phyloP scores from a whole-genome alignment of 2,888 invertebrate genomes.

The Dorcus hopei region DNA sequence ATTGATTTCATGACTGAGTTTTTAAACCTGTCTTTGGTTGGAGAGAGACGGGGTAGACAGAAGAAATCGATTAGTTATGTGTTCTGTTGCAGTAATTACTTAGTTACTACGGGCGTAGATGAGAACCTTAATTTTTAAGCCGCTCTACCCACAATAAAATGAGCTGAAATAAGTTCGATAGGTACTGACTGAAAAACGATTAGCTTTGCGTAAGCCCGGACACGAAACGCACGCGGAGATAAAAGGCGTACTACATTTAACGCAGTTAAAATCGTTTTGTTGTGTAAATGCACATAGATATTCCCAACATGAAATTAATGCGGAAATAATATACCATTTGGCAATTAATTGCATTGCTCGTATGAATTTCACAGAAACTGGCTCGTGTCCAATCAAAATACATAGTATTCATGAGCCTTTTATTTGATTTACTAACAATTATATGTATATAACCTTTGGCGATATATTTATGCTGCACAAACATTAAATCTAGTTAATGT shows the following conservation, averaged over 20 bases:
- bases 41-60: conserved; percentile 10
- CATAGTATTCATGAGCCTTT: conserved; percentile 11
- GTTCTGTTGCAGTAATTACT: conserved; percentile 18
- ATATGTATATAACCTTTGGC: conserved; percentile 16
- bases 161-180: too few relatives aligned
- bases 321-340: conserved; percentile 9
- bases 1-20: conserved; percentile 21
- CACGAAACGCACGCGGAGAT: too few relatives aligned
- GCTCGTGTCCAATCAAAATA: conserved; percentile 3
- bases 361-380: conserved; percentile 7
- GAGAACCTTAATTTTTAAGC: conserved; percentile 12
- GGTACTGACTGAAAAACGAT: too few relatives aligned
- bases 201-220: too few relatives aligned
- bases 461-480: conserved; percentile 14
- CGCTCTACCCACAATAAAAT: too few relatives aligned
- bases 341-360: conserved; percentile 17
- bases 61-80: conserved; percentile 18
- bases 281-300: neutral
- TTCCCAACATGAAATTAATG: conserved; percentile 2
- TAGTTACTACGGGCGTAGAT: conserved; percentile 10
- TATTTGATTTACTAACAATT: conserved; percentile 17
- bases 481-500: conserved; percentile 13
- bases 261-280: neutral
- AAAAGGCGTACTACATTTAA: too few relatives aligned
- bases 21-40: conserved; percentile 13